Conservation (phyloP, 2,888 invertebrate genomes). For the Allacma fusca region DNA sequence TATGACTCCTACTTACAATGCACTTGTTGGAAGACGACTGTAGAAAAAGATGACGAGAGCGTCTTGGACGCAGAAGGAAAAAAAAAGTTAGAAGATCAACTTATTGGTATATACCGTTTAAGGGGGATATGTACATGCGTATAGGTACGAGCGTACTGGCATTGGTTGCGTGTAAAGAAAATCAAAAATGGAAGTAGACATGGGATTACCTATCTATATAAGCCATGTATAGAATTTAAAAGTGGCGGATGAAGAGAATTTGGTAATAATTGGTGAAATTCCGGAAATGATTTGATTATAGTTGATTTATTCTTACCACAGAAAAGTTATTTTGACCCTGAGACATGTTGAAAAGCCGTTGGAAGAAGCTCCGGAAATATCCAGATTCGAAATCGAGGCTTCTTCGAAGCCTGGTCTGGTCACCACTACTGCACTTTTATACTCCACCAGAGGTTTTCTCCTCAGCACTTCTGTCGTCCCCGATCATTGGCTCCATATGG, state of each 20-base stretch:
- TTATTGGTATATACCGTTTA: no score
- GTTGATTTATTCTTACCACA: constrained; percentile 48
- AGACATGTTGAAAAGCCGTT: constrained; percentile 46
- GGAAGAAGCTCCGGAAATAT: constrained; percentile 30
- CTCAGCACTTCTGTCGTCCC: constrained; percentile 39
- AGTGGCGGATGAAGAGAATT: not conserved
- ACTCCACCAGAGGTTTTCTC: constrained; percentile 50
- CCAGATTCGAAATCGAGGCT: constrained; percentile 31
- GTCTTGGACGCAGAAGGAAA: no score
- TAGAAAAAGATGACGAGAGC: no score
- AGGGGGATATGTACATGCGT: no score
- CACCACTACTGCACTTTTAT: constrained; percentile 57
- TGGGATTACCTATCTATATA: no score
- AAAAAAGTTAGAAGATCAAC: no score
- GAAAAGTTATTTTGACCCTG: constrained; percentile 50
- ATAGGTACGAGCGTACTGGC: no score
- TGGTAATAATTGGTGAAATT: not conserved
- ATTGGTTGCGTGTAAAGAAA: no score
- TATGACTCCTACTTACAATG: no score
- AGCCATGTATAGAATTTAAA: no score
- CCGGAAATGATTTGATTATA: constrained; percentile 22
- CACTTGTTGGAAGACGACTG: no score
- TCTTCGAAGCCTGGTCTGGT: constrained; percentile 9
- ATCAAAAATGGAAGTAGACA: no score
- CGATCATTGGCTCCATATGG: constrained; percentile 7